These are phyloP conservation scores for Trisateles emortualis DNA, from an alignment of 2,888 invertebrate species.

Conservation along the genomic window DNA sequence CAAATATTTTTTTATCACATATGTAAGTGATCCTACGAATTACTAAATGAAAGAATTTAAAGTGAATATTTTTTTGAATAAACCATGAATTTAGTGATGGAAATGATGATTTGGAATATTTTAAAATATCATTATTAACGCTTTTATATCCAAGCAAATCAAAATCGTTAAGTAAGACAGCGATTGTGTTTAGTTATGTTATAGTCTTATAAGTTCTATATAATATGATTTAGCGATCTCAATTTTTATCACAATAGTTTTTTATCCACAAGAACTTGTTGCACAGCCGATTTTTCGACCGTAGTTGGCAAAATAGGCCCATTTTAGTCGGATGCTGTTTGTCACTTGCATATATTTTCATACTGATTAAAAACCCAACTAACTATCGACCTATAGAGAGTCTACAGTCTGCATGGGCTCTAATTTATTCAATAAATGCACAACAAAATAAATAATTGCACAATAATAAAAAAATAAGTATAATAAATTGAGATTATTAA, in stretches of 20 bases:
- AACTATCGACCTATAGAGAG: no score
- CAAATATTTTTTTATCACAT: no score
- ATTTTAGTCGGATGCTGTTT: no score
- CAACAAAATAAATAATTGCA: background rate
- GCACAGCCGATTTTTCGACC: background rate
- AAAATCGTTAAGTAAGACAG: conserved; percentile 47
- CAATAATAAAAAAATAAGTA: conserved; percentile 1
- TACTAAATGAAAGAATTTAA: no score
- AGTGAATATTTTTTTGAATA: conserved; percentile 8
- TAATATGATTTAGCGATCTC: conserved; percentile 45
- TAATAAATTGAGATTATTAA: conserved; percentile 44
- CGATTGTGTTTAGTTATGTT: conserved; percentile 37
- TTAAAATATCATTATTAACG: conserved; percentile 49
- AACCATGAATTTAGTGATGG: conserved; percentile 39
- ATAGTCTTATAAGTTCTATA: conserved; percentile 41
- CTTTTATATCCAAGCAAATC: conserved; percentile 50
- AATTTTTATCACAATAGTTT: conserved; percentile 21
- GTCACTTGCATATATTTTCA: no score
- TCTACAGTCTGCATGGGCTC: no score
- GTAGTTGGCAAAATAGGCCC: no score
- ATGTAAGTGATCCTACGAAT: no score
- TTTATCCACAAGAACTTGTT: background rate
- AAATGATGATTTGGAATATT: conserved; percentile 45
- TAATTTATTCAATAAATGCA: background rate
- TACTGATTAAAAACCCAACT: no score